phyloP scores from a whole-genome alignment of 2,888 invertebrate genomes.

The Troides oblongomaculatus region DNA sequence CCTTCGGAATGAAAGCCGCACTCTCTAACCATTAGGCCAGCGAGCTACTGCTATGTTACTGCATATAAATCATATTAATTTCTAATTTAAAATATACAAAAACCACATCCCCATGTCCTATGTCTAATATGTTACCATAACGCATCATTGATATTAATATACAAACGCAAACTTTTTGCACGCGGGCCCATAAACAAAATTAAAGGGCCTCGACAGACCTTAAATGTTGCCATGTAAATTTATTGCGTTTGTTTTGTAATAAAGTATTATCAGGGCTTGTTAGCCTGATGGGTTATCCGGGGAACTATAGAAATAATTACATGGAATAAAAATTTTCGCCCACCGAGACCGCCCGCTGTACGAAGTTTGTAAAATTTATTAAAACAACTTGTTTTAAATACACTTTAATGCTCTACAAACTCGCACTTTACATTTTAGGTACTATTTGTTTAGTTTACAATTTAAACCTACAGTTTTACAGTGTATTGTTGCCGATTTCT shows the following conservation, averaged over 20 bases:
- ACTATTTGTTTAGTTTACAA: neutral
- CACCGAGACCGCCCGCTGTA: conserved; percentile 47
- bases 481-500: neutral
- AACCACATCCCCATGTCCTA: neutral
- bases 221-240: conserved; percentile 57
- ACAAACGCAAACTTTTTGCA: conserved; percentile 12
- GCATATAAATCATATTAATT: neutral
- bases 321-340: conserved; percentile 42
- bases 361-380: conserved; percentile 35
- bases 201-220: conserved; percentile 42
- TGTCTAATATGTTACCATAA: conserved; percentile 10
- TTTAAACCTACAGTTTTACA: neutral
- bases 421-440: neutral
- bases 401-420: conserved; percentile 1
- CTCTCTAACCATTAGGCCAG: too few species aligned
- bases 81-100: neutral
- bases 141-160: conserved; percentile 7
- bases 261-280: conserved; percentile 49
- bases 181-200: conserved; percentile 36
- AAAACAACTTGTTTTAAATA: conserved; percentile 23
- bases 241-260: conserved; percentile 58
- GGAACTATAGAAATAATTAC: conserved; percentile 50
- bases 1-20: too few species aligned
- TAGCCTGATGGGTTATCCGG: conserved; percentile 43
- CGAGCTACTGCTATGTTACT: too few species aligned